A percentile compares a stretch with the other conserved stretches of the same genome.
Conservation (phyloP, 2,888 invertebrate species). For the Crematogaster levior region DNA sequence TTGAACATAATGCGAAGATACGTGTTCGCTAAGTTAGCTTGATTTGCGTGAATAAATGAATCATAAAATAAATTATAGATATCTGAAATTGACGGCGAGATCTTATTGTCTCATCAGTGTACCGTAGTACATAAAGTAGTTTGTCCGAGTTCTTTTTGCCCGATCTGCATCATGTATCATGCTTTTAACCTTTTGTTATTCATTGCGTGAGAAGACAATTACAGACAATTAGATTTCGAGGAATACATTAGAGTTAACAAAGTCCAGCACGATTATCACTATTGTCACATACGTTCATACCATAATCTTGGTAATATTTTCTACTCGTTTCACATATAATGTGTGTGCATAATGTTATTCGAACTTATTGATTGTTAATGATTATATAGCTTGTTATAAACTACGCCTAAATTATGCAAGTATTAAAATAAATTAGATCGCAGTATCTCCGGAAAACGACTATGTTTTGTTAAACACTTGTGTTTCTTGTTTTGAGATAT, state of each 20-base stretch:
- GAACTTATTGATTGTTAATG: constrained; percentile 64
- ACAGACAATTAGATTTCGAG: constrained; percentile 25
- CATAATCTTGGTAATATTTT: constrained; percentile 37
- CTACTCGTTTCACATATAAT: constrained; percentile 54
- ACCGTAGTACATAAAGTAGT: constrained; percentile 60
- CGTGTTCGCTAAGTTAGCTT: constrained; percentile 30
- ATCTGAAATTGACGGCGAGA: constrained; percentile 29
- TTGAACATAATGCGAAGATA: constrained; percentile 23
- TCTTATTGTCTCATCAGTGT: constrained; percentile 64
- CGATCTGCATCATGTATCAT: constrained; percentile 22
- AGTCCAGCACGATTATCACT: constrained; percentile 12
- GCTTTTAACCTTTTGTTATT: constrained; percentile 37
- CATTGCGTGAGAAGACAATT: constrained; percentile 35
- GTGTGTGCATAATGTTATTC: constrained; percentile 59
- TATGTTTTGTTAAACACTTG: constrained; percentile 57
- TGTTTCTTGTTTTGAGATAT: constrained; percentile 50
- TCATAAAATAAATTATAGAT: constrained; percentile 35
- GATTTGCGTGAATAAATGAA: constrained; percentile 34
- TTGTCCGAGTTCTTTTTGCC: constrained; percentile 16
- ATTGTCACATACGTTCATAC: neutral
- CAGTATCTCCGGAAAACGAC: constrained; percentile 51
- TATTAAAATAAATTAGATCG: constrained; percentile 63
- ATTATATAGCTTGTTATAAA: constrained; percentile 62
- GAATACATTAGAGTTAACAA: constrained; percentile 24
- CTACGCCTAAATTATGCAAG: constrained; percentile 59